A percentile compares a stretch with the other conserved stretches of the same genome.
phyloP scores from a whole-genome alignment of 1,140 invertebrate species.

The Ptiloglossa arizonensis region DNA sequence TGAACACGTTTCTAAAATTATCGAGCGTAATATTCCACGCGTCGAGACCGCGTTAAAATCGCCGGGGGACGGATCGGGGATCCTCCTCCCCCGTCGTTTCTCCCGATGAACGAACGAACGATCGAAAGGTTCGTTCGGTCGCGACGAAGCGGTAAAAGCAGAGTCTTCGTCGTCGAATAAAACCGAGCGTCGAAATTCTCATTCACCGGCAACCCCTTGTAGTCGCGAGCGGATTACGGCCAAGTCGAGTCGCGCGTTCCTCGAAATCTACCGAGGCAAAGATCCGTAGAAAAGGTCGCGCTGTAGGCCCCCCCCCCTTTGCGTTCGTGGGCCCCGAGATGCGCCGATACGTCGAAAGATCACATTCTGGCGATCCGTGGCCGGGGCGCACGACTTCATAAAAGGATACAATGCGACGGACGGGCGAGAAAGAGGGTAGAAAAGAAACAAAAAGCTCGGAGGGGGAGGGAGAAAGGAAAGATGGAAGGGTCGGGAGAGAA shows the following conservation, averaged over 20 bases:
- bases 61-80: too few relatives aligned
- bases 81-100: too few relatives aligned
- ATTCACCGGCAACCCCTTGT: too few relatives aligned
- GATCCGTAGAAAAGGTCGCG: not conserved
- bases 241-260: not conserved
- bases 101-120: too few relatives aligned
- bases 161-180: too few relatives aligned
- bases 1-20: too few relatives aligned
- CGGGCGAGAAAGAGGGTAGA: slow-evolving; percentile 14
- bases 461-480: slow-evolving; percentile 39
- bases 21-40: too few relatives aligned
- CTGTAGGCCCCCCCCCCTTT: too few relatives aligned
- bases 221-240: not conserved
- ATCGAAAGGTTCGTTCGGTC: too few relatives aligned
- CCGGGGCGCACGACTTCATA: slow-evolving; percentile 50
- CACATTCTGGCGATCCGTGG: slow-evolving; percentile 28
- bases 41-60: too few relatives aligned
- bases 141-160: too few relatives aligned
- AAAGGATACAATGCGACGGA: slow-evolving; percentile 58
- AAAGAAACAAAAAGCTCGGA: slow-evolving; percentile 58
- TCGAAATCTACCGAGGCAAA: not conserved
- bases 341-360: slow-evolving; percentile 49
- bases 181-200: too few relatives aligned
- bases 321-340: slow-evolving; percentile 12
- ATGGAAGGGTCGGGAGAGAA: slow-evolving; percentile 56